Base-by-base conservation (phyloP, 1,140 invertebrate genomes). In the Lepidurus couesii region DNA sequence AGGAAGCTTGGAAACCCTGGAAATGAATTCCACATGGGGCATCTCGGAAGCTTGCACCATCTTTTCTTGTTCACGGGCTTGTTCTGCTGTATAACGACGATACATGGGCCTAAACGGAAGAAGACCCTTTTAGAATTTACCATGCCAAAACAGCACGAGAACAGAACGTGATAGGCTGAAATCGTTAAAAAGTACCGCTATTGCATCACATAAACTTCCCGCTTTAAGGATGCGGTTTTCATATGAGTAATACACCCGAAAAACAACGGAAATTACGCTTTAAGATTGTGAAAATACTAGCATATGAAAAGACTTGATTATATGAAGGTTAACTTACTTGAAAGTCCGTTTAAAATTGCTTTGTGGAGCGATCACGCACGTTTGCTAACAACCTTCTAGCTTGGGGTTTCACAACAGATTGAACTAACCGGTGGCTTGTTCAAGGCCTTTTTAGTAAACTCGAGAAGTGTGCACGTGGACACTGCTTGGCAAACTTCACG, bases 1-100 rank as follows among this genome's bases (percentile, higher is more conserved):
- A 21, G 79, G 79, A 26, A 80, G 73, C 6, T 78, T 80, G 34
- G 79, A 65, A 11, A 80, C 26, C 43, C 73, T 42, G 43, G 75
- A 53, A 42, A 80, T 24, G 76, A 80, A 77, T 74, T 80, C 79
- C 34, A 78, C 47, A 74, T 80, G 78, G 9, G 74, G 73, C 9
- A 74, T 44, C 7, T 79, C 78, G 13, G 78, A 74, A 65, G 9
- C 53, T 21, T 79, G 78, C 44, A 75, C 78, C 78, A 79, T 79
- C 11, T 78, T 76, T 13, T 76, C 44, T 43, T 34, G 21, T 45
- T 65, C 53, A 65, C 53, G 53, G 53, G 53, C 53, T 21, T 65
- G 53, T 21, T 65, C 53, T 65, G 53, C 53, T 65, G 53, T 65
- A 65, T 65, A 65, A 65, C 53, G 53, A 65, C 53, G 53, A 65